These are phyloP conservation scores for Dexiosoma caninum DNA, from an alignment of 2,888 invertebrate species.

Conservation along the genomic window DNA sequence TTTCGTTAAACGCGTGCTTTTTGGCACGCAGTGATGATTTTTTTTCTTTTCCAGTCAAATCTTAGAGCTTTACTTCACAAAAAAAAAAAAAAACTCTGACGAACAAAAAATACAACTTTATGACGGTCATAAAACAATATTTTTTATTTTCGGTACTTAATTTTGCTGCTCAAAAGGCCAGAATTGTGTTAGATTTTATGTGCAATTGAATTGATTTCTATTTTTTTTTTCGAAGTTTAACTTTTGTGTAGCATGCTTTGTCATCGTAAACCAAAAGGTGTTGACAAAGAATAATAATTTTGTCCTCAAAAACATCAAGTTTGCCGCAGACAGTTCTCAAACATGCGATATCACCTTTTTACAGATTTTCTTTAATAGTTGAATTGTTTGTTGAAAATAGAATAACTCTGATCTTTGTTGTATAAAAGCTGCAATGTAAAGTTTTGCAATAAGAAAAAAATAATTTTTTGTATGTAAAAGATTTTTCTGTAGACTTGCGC, in stretches of 20 bases:
- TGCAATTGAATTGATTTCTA: neutral
- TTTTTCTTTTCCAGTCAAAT: neutral
- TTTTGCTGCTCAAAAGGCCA: neutral
- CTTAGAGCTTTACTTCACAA: conserved; percentile 44
- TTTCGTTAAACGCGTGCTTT: conserved; percentile 54
- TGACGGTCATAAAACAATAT: conserved; percentile 23
- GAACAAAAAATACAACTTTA: conserved; percentile 43
- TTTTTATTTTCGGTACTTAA: neutral
- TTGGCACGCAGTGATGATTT: conserved; percentile 53
- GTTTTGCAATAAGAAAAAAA: too few relatives aligned
- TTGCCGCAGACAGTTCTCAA: conserved; percentile 6
- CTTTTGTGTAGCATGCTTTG: conserved; percentile 49
- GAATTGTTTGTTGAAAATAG: neutral
- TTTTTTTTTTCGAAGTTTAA: neutral
- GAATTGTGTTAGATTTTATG: neutral
- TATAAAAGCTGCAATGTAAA: conserved; percentile 14
- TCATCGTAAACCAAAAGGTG: conserved; percentile 55
- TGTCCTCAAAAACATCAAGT: conserved; percentile 54
- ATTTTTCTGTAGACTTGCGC: too few relatives aligned
- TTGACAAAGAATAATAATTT: conserved; percentile 60
- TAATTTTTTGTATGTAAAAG: too few relatives aligned
- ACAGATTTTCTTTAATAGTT: neutral
- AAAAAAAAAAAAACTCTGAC: neutral
- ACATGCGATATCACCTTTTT: conserved; percentile 33
- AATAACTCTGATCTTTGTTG: conserved; percentile 28